phyloP scores from a whole-genome alignment of 2,888 invertebrate species.

The Anthrax anthrax region DNA sequence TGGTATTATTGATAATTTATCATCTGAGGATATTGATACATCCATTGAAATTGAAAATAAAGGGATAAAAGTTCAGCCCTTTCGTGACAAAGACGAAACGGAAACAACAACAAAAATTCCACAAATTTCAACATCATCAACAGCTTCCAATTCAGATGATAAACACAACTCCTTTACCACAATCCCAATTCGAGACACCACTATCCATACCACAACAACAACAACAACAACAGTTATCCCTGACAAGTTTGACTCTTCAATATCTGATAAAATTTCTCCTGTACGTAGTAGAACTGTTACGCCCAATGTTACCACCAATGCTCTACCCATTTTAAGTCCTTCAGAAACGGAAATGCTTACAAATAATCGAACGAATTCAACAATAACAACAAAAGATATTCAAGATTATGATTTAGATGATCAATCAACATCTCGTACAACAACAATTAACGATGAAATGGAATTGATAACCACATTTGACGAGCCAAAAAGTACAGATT shows the following conservation, averaged over 20 bases:
- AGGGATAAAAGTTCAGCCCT: conserved; percentile 9
- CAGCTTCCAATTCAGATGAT: not conserved
- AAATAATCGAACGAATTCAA: not conserved
- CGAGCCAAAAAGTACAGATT: conserved; percentile 2
- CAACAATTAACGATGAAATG: not conserved
- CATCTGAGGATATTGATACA: too few relatives aligned
- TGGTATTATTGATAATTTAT: too few relatives aligned
- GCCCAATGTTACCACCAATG: conserved; percentile 1
- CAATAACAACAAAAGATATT: not conserved
- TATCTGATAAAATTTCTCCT: not conserved
- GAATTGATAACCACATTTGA: conserved; percentile 8
- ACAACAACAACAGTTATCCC: too few relatives aligned
- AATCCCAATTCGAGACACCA: too few relatives aligned
- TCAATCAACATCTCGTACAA: not conserved
- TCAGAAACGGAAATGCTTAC: conserved; percentile 1
- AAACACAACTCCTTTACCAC: too few relatives aligned
- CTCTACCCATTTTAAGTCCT: conserved; percentile 4
- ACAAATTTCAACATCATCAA: conserved; percentile 4
- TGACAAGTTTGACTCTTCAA: not conserved
- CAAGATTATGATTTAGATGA: conserved; percentile 1
- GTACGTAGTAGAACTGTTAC: not conserved
- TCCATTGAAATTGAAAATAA: too few relatives aligned
- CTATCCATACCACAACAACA: too few relatives aligned
- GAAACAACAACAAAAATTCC: too few relatives aligned
- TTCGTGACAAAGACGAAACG: too few relatives aligned